These are phyloP conservation scores for Aphidoletes aphidimyza DNA, from an alignment of 2,888 invertebrate genomes.

Conservation along the genomic window DNA sequence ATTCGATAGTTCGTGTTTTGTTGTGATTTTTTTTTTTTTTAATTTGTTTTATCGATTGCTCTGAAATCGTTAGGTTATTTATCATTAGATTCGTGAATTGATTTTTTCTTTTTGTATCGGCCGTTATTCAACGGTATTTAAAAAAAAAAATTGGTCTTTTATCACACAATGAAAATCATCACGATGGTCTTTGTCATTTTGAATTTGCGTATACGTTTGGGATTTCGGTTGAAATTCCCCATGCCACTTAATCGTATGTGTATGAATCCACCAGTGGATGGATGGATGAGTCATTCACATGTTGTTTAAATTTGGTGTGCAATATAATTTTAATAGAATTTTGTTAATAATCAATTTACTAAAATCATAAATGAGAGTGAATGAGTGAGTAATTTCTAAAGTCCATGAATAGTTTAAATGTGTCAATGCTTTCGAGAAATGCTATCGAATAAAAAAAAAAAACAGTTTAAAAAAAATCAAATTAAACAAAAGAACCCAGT, in stretches of 20 bases:
- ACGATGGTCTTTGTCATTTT: background rate
- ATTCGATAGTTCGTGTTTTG: constrained; percentile 5
- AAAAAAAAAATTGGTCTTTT: background rate
- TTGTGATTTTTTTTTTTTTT: background rate
- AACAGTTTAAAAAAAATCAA: background rate
- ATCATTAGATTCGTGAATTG: background rate
- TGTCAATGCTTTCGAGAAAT: too few relatives aligned
- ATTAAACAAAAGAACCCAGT: background rate
- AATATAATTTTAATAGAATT: too few relatives aligned
- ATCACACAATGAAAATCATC: background rate
- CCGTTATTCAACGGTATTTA: background rate
- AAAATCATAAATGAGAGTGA: too few relatives aligned
- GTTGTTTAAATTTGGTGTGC: too few relatives aligned
- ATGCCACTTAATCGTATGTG: background rate
- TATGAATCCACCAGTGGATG: background rate
- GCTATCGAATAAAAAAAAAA: constrained; percentile 10
- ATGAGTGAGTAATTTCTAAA: too few relatives aligned
- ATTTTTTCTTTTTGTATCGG: too few relatives aligned
- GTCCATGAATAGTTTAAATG: too few relatives aligned
- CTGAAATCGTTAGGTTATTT: background rate
- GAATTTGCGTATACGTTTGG: background rate
- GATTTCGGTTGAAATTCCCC: background rate
- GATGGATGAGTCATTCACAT: background rate
- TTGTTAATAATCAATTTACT: too few relatives aligned
- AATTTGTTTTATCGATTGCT: background rate